Conservation (phyloP, 2,797 vertebrate species). For the Ptychadena robeensis region DNA sequence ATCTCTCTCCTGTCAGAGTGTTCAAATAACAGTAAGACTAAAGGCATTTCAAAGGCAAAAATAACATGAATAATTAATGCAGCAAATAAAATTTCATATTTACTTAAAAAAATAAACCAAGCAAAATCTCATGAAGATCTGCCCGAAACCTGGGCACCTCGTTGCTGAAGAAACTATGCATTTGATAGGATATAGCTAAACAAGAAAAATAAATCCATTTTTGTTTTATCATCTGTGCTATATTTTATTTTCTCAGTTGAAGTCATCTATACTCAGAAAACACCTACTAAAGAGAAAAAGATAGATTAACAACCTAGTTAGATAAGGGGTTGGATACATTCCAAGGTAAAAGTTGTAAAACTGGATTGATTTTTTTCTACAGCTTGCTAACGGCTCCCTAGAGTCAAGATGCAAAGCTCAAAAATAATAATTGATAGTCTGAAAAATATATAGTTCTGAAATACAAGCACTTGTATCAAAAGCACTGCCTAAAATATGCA, state of each 20-base stretch:
- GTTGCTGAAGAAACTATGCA: neutral
- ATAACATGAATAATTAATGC: neutral
- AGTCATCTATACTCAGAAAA: slow-evolving; percentile 37
- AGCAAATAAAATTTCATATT: neutral
- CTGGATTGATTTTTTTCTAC: slow-evolving; percentile 78
- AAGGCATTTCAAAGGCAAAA: neutral
- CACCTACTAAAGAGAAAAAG: slow-evolving; percentile 45
- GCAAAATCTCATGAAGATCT: neutral
- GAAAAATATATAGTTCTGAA: slow-evolving; percentile 67
- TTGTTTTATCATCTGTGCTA: slow-evolving; percentile 36
- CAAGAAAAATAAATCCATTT: slow-evolving; percentile 4
- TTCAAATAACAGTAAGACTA: neutral
- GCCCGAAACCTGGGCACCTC: neutral
- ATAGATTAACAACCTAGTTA: slow-evolving; percentile 69
- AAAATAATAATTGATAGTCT: slow-evolving; percentile 79
- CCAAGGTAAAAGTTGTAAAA: slow-evolving; percentile 81
- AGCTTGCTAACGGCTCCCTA: slow-evolving; percentile 76
- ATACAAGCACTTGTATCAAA: slow-evolving; percentile 61
- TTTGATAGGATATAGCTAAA: neutral
- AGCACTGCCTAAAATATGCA: slow-evolving; percentile 66
- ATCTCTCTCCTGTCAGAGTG: neutral
- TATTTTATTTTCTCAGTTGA: slow-evolving; percentile 20
- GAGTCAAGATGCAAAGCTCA: slow-evolving; percentile 72
- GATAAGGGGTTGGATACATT: slow-evolving; percentile 72
- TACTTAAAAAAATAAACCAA: neutral